Evolutionary conservation across 2,113 vertebrate species (phyloP).

Genomic region (Varanus salvator): DNA sequence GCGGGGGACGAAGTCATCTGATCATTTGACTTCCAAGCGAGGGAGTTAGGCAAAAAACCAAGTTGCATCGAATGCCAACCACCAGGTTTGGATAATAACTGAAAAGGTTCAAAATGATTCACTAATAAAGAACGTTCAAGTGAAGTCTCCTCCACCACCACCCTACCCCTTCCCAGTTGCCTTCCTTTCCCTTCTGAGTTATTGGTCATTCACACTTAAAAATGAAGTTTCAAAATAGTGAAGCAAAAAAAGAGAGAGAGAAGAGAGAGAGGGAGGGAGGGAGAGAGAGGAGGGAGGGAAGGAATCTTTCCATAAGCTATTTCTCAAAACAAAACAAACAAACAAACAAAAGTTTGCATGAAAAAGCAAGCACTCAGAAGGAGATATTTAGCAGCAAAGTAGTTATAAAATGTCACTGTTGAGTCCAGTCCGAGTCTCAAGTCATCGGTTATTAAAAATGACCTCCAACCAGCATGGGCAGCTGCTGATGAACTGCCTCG

Average conservation of each 20-base stretch:
- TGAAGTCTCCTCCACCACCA: constrained; percentile 4
- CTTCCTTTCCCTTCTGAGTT: constrained; percentile 61
- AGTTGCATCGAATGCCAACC: constrained; percentile 26
- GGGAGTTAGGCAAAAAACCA: constrained; percentile 34
- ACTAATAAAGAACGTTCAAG: neutral
- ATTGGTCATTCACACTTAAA: constrained; percentile 66
- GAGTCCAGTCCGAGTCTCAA: constrained; percentile 52
- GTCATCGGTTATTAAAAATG: constrained; percentile 97
- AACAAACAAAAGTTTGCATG: constrained; percentile 69
- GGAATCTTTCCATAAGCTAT: constrained; percentile 76
- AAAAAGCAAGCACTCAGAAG: constrained; percentile 84
- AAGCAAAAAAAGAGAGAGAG: constrained; percentile 40
- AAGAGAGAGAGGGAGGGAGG: constrained; percentile 30
- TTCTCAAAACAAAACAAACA: constrained; percentile 65
- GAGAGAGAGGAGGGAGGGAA: constrained; percentile 23
- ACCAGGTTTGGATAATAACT: constrained; percentile 41
- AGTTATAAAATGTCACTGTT: constrained; percentile 65
- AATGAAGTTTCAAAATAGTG: constrained; percentile 49
- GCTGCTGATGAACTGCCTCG: constrained; percentile 98
- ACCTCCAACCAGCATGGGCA: constrained; percentile 99
- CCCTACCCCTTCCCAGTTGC: neutral
- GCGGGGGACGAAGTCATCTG: constrained; percentile 1
- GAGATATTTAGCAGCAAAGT: constrained; percentile 85
- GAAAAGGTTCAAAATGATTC: neutral
- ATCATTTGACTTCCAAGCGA: constrained; percentile 28